phyloP scores from a whole-genome alignment of 2,888 invertebrate species.

The Drosophila putrida region DNA sequence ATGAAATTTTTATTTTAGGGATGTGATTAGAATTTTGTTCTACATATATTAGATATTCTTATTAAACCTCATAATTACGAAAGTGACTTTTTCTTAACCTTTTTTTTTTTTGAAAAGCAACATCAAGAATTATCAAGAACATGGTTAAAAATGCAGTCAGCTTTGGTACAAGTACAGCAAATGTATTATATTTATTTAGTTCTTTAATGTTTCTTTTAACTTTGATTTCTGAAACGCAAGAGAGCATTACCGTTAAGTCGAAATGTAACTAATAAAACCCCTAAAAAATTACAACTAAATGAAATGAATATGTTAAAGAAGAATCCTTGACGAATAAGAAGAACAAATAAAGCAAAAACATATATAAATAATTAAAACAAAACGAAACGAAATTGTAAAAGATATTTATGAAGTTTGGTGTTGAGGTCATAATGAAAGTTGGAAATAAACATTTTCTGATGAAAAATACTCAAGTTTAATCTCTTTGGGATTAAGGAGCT shows the following conservation, averaged over 20 bases:
- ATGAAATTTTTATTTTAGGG: conserved; percentile 22
- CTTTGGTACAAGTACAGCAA: conserved; percentile 8
- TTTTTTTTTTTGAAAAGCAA: conserved; percentile 29
- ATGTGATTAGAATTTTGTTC: conserved; percentile 31
- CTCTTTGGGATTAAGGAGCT: background rate
- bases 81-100: conserved; percentile 10
- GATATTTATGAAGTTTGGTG: conserved; percentile 58
- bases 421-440: conserved; percentile 54
- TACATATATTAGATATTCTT: conserved; percentile 26
- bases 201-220: conserved; percentile 4
- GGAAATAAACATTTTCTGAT: conserved; percentile 61
- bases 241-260: conserved; percentile 37
- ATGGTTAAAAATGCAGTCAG: conserved; percentile 6
- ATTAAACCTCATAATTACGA: conserved; percentile 21
- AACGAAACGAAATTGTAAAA: conserved; percentile 42
- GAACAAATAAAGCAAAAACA: conserved; percentile 6
- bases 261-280: conserved; percentile 34
- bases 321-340: conserved; percentile 19
- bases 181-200: conserved; percentile 8
- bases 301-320: conserved; percentile 14
- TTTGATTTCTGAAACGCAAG: conserved; percentile 39
- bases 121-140: background rate
- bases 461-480: conserved; percentile 17
- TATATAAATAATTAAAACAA: conserved; percentile 4
- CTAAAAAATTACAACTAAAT: conserved; percentile 4